phyloP scores from a whole-genome alignment of 2,797 vertebrate species.

The Arremon brunneinucha region DNA sequence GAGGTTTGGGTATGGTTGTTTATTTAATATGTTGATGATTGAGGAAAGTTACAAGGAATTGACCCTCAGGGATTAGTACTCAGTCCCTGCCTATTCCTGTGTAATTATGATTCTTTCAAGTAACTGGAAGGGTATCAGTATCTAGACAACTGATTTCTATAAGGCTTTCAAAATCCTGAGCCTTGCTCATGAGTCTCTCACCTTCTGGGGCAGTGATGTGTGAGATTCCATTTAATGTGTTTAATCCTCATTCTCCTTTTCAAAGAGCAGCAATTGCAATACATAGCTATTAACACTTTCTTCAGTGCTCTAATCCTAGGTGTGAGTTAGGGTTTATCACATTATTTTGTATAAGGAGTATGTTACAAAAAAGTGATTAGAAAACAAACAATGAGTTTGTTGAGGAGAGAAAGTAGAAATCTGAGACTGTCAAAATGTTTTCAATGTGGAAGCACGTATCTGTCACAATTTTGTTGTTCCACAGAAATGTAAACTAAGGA shows the following conservation, averaged over 20 bases:
- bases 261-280: neutral
- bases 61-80: neutral
- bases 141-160: neutral
- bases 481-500: neutral
- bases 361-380: neutral
- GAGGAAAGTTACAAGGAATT: neutral
- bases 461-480: neutral
- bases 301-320: neutral
- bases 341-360: neutral
- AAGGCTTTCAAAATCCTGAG: neutral
- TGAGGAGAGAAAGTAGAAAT: neutral
- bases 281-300: neutral
- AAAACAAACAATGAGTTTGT: neutral
- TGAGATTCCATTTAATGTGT: neutral
- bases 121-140: neutral
- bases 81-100: neutral
- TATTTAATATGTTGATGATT: neutral
- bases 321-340: neutral
- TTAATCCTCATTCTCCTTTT: neutral
- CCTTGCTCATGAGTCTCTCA: neutral
- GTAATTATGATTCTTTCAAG: neutral
- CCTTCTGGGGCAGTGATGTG: neutral
- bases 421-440: neutral
- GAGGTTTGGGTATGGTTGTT: neutral
- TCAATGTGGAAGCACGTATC: neutral